Base-by-base conservation (phyloP, 2,113 vertebrate genomes). In the Cathartes aura region DNA sequence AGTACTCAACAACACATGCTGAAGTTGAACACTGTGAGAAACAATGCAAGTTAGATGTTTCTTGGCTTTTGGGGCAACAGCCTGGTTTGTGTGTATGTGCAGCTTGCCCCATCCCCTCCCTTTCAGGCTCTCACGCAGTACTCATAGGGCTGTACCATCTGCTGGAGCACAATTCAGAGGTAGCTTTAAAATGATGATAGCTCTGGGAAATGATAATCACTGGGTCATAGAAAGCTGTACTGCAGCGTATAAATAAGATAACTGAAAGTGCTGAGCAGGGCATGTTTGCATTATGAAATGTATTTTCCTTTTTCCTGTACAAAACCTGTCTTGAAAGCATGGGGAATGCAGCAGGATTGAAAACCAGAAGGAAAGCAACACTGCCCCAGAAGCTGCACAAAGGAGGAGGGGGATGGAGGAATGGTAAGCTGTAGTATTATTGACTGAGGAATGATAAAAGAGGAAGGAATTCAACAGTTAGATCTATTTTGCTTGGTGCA, bases 171-270 rank as follows among this genome's bases (percentile, higher is more conserved):
- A 97, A 97, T 95, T 97, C 98, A 96, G 97, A 98, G 97, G 98
- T 98, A 98, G 93, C 98, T 98, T 97, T 97, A 98, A 98, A 98
- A 97, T 98, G 82, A 98, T 98, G 98, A 98, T 98, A 97, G 96
- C 98, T 98, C 97, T 98, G 97, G 98, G 98, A 98, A 98, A 98
- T 98, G 87, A 98, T 98, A 98, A 98, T 98, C 98, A 98, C 97
- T 96, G 93, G 98, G 98, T 97, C 98, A 98, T 93, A 98, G 98
- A 98, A 98, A 98, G 96, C 97, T 86, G 96, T 97, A 97, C 97
- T 98, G 98, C 97, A 97, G 97, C 84, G 27, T 98, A 98, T 98
- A 98, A 98, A 98, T 98, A 98, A 98, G 98, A 98, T 98, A 98
- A 98, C 96, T 94, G 95, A 98, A 98, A 98, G 94, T 98, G 98